These are phyloP conservation scores for Cnemophilus loriae DNA, from an alignment of 2,113 vertebrate genomes.

Conservation along the genomic window DNA sequence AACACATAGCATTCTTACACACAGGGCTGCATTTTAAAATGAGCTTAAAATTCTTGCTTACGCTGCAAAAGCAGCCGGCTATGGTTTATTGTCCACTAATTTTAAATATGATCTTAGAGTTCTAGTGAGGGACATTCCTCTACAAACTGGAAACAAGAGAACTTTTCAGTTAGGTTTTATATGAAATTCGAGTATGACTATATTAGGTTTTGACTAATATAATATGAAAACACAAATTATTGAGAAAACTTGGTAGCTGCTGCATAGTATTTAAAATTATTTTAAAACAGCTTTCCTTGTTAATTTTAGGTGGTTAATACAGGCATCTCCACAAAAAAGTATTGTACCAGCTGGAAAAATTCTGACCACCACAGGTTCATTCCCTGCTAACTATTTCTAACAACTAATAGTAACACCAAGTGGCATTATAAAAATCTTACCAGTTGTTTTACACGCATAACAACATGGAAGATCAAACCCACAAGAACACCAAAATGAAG, in stretches of 20 bases:
- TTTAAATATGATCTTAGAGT: not conserved
- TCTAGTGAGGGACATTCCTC: not conserved
- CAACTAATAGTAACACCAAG: not conserved
- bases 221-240: not conserved
- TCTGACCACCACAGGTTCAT: not conserved
- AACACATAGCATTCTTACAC: not conserved
- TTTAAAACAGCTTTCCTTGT: not conserved
- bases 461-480: not conserved
- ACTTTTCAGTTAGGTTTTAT: not conserved
- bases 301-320: not conserved
- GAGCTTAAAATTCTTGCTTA: not conserved
- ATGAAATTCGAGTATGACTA: not conserved
- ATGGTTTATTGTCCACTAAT: not conserved
- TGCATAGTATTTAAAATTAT: not conserved
- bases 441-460: not conserved
- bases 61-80: not conserved
- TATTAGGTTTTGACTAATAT: not conserved
- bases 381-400: not conserved
- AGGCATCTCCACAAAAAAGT: not conserved
- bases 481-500: not conserved
- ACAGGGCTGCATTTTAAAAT: not conserved
- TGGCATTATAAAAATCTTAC: not conserved
- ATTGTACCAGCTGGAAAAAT: not conserved
- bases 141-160: not conserved
- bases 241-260: not conserved